Evolutionary conservation across 2,888 invertebrate species (phyloP), one percentile per base, ranked within the genome.

Genomic region (Torymus texanus): DNA sequence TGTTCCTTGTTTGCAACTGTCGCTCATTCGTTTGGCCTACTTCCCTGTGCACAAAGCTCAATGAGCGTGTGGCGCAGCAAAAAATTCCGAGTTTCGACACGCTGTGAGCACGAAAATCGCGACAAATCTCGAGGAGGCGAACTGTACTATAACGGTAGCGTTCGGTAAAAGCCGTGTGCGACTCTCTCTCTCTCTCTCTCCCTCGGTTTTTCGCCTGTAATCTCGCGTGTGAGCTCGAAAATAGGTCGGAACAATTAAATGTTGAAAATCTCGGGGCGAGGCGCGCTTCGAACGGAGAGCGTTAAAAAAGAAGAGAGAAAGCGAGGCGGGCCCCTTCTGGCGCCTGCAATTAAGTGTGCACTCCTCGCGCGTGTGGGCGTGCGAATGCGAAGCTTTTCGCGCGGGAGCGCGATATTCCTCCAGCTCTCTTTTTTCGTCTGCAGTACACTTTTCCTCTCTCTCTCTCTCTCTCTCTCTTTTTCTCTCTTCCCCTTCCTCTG

Each of bases 161-260:
- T 61, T 61, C 24, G 29, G 16, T 65, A 16, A 65, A 65, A 65
- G 51, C 51, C 41, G 41, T 8, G 41, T 41, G 41, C 41, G 10
- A 1, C 41, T 41, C 41, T 8, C 41, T 41, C 41, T 41, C 41
- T 41, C 41, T 8, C 41, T 41, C 41, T 41, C 41, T 41, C 41
- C 0, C 41, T 41, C 41, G 21, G 8, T 41, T 1, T 41, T 8
- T 65, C 41, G 63, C 11, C 65, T 72, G 59, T 59, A 66, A 78
- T 78, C 21, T 73, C 29, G 68, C 12, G 24, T 56, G 16, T 12
- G 41, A 71, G 59, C 59, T 51, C 61, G 51, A 78, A 72, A 41
- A 66, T 78, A 61, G 78, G 65, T 78, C 58, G 51, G 13, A 67
- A 73, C 59, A 72, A 72, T 78, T 72, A 72, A 78, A 73, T 73